A percentile compares a stretch with the other conserved stretches of the same genome.
phyloP scores from a whole-genome alignment of 2,113 vertebrate genomes.

The Ramphastos sulfuratus region DNA sequence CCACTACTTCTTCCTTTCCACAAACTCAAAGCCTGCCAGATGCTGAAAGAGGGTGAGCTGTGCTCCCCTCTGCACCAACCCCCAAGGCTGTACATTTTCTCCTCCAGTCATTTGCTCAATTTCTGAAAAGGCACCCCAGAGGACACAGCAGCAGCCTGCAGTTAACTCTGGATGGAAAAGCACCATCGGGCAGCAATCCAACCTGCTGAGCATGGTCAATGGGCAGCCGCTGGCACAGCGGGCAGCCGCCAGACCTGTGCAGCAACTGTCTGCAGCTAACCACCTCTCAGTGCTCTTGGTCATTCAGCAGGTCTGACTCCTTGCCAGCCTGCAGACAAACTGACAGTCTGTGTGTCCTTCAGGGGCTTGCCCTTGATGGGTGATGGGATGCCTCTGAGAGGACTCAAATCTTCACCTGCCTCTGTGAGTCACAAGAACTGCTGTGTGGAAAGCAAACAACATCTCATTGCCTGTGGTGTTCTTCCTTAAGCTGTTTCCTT shows the following conservation, averaged over 20 bases:
- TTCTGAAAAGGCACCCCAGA: neutral
- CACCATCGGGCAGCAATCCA: neutral
- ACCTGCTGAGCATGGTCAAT: neutral
- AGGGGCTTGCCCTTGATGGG: neutral
- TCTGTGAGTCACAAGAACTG: neutral
- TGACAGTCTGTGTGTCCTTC: neutral
- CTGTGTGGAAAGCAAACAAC: neutral
- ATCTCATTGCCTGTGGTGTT: neutral
- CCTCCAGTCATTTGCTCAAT: neutral
- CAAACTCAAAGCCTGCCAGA: neutral
- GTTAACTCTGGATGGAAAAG: neutral
- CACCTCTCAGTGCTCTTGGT: no score
- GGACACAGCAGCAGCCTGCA: neutral
- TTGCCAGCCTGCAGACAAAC: neutral
- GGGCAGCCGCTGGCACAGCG: neutral
- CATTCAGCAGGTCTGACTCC: neutral
- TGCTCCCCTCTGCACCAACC: neutral
- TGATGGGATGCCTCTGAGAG: neutral
- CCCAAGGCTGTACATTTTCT: neutral
- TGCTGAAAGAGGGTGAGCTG: neutral
- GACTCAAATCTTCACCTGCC: neutral
- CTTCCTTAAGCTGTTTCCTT: neutral
- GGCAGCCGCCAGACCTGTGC: no score
- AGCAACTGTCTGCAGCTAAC: no score
- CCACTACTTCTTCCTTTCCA: neutral